Percentiles rank a stretch among this genome's conserved stretches.
These are phyloP conservation scores for Anthophora plumipes DNA, from an alignment of 2,888 invertebrate genomes.

Conservation along the genomic window DNA sequence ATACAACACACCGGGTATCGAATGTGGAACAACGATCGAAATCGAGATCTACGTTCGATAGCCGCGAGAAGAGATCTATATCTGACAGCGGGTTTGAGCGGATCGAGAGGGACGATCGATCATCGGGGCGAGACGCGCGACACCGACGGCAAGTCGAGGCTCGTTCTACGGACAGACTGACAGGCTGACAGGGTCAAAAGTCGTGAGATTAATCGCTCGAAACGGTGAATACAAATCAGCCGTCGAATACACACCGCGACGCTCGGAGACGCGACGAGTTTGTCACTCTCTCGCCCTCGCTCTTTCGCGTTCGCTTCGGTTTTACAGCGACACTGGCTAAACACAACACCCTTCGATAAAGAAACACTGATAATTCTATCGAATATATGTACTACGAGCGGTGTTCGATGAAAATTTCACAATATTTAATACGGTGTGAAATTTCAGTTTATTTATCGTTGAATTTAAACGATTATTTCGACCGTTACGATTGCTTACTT, in stretches of 20 bases:
- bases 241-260: conserved; percentile 45
- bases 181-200: conserved; percentile 74
- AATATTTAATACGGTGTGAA: background rate
- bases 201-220: conserved; percentile 75
- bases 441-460: too few relatives aligned
- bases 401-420: too few relatives aligned
- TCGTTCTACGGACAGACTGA: conserved; percentile 68
- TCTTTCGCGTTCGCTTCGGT: conserved; percentile 15
- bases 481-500: too few relatives aligned
- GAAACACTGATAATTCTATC: too few relatives aligned
- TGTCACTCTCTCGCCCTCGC: conserved; percentile 29
- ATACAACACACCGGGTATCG: background rate
- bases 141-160: conserved; percentile 56
- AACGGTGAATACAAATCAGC: conserved; percentile 72
- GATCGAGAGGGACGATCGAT: conserved; percentile 72
- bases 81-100: conserved; percentile 45
- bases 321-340: background rate
- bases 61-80: conserved; percentile 52
- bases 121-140: conserved; percentile 63
- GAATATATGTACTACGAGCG: too few relatives aligned
- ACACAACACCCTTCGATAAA: background rate
- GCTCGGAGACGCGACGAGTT: conserved; percentile 40
- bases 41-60: conserved; percentile 42
- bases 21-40: conserved; percentile 34
- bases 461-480: too few relatives aligned